Conservation (phyloP, 2,113 vertebrate species). For the Promerops cafer region DNA sequence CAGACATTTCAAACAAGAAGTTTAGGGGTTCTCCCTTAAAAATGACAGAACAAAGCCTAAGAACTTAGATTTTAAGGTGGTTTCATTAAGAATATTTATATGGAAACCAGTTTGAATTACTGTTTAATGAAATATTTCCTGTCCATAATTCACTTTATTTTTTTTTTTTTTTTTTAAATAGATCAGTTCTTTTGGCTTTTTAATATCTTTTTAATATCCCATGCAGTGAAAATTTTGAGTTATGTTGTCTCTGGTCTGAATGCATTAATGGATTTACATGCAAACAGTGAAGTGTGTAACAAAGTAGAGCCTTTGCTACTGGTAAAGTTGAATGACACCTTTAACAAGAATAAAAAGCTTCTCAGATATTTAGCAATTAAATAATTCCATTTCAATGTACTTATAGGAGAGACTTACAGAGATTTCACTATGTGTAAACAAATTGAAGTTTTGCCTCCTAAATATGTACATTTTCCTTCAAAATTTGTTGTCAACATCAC, state of each 20-base stretch:
- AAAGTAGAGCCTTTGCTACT: neutral
- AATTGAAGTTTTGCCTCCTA: neutral
- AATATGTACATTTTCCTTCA: neutral
- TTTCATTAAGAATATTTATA: neutral
- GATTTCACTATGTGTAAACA: neutral
- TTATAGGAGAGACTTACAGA: neutral
- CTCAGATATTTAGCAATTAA: neutral
- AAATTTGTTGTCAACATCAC: rapidly evolving
- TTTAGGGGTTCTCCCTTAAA: neutral
- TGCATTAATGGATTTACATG: neutral
- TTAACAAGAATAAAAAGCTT: neutral
- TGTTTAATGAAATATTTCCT: neutral
- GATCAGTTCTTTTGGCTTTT: neutral
- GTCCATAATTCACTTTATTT: neutral
- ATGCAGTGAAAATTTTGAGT: neutral
- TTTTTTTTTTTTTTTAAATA: neutral
- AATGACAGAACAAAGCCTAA: neutral
- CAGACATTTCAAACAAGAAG: neutral
- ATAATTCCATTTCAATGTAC: neutral
- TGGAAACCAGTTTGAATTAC: neutral
- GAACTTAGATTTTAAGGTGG: neutral
- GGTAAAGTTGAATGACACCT: rapidly evolving
- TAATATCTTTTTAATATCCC: neutral
- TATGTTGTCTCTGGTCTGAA: neutral
- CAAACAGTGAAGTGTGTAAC: neutral